Conservation (phyloP, 2,888 invertebrate genomes). For the Pachymerium ferrugineum region DNA sequence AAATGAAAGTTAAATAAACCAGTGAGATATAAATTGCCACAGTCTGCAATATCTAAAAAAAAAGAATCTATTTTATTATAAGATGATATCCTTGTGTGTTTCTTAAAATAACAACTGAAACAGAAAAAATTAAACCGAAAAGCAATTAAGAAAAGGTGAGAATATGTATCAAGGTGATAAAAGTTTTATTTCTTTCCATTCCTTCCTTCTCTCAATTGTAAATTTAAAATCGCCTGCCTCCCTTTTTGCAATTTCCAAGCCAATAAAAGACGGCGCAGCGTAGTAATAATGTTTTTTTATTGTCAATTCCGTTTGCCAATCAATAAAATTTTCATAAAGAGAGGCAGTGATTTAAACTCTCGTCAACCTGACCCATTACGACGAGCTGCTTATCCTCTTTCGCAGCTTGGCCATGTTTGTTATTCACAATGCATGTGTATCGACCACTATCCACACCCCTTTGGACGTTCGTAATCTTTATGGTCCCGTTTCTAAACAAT, state of each 20-base stretch:
- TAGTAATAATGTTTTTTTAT: not conserved
- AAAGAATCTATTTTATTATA: not conserved
- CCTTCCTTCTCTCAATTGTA: not conserved
- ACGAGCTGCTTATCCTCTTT: constrained; percentile 53
- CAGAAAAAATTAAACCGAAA: not conserved
- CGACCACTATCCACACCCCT: constrained; percentile 85
- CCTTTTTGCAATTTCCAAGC: not conserved
- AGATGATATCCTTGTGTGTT: no score
- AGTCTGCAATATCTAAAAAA: not conserved
- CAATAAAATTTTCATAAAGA: constrained; percentile 22
- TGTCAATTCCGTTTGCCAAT: not conserved
- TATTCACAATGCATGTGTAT: constrained; percentile 89
- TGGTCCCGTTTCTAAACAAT: constrained; percentile 85
- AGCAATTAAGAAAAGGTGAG: not conserved
- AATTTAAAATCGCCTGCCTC: constrained; percentile 9
- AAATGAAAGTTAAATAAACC: not conserved
- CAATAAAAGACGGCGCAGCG: not conserved
- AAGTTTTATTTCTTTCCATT: not conserved
- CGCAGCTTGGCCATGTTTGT: constrained; percentile 83
- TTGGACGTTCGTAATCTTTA: constrained; percentile 90
- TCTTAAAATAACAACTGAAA: no score
- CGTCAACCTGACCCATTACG: constrained; percentile 32
- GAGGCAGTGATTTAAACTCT: constrained; percentile 20
- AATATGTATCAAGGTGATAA: not conserved
- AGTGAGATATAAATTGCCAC: no score